phyloP scores from a whole-genome alignment of 2,113 vertebrate genomes.

The Spheniscus mendiculus region DNA sequence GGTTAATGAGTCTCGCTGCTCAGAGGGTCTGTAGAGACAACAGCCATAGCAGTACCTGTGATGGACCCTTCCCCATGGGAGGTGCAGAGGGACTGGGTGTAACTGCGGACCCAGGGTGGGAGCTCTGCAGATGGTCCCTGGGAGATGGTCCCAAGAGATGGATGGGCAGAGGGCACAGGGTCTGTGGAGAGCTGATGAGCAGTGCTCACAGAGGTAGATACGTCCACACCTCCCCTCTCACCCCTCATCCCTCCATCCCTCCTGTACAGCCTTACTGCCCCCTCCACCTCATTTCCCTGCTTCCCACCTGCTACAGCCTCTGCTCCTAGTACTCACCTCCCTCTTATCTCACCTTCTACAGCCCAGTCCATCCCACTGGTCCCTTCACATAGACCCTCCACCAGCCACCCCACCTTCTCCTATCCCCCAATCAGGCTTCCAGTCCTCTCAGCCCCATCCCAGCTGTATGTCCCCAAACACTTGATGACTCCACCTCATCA shows the following conservation, averaged over 20 bases:
- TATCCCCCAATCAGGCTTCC: background rate
- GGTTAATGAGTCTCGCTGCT: fast-evolving
- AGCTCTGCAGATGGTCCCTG: background rate
- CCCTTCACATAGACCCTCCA: background rate
- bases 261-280: background rate
- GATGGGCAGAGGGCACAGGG: background rate
- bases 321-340: background rate
- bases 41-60: background rate
- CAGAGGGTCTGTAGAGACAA: no score
- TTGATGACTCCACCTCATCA: fast-evolving
- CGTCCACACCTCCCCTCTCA: background rate
- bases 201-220: background rate
- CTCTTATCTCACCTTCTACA: background rate
- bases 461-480: background rate
- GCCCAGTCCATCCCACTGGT: background rate
- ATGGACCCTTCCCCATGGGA: background rate
- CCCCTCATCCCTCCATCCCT: background rate
- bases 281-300: background rate
- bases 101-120: background rate
- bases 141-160: background rate
- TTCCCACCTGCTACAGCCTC: background rate
- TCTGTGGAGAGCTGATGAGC: background rate
- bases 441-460: background rate
- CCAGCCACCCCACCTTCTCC: background rate
- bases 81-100: background rate